Conservation (phyloP, 2,113 vertebrate genomes). For the Trematomus loennbergii region DNA sequence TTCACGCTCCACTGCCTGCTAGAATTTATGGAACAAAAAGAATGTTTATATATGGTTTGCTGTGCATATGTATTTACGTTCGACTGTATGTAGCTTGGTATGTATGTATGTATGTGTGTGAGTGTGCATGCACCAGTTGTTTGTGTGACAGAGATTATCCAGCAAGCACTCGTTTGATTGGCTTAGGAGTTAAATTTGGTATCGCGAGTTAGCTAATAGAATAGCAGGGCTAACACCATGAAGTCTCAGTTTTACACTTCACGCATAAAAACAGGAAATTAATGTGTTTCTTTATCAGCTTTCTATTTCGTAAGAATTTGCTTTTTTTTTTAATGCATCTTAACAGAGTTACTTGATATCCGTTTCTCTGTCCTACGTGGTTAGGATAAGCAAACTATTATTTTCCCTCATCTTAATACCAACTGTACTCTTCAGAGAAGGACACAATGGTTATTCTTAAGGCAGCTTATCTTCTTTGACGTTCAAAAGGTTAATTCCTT, state of each 20-base stretch:
- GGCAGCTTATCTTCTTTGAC: slow-evolving; percentile 34
- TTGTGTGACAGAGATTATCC: slow-evolving; percentile 58
- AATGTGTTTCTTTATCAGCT: not conserved
- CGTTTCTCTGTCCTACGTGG: not conserved
- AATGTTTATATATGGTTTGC: not conserved
- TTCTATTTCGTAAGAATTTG: not conserved
- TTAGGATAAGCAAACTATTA: slow-evolving; percentile 18
- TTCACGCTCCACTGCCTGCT: slow-evolving; percentile 23
- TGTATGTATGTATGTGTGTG: no score
- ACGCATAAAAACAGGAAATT: not conserved
- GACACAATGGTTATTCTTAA: slow-evolving; percentile 56
- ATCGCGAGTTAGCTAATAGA: slow-evolving; percentile 28
- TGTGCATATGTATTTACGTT: not conserved
- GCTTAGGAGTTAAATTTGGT: slow-evolving; percentile 76
- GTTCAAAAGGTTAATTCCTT: slow-evolving; percentile 56
- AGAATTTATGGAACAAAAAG: slow-evolving; percentile 17
- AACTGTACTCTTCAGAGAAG: slow-evolving; percentile 23
- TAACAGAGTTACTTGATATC: not conserved
- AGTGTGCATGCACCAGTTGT: not conserved
- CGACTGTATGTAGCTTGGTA: not conserved
- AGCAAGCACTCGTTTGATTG: slow-evolving; percentile 65
- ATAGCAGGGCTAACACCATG: slow-evolving; percentile 25
- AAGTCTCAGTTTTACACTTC: slow-evolving; percentile 12
- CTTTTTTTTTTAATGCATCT: slow-evolving; percentile 1
- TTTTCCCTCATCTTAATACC: slow-evolving; percentile 17